Conservation (phyloP, 2,797 vertebrate species). For the Acipenser ruthenus region DNA sequence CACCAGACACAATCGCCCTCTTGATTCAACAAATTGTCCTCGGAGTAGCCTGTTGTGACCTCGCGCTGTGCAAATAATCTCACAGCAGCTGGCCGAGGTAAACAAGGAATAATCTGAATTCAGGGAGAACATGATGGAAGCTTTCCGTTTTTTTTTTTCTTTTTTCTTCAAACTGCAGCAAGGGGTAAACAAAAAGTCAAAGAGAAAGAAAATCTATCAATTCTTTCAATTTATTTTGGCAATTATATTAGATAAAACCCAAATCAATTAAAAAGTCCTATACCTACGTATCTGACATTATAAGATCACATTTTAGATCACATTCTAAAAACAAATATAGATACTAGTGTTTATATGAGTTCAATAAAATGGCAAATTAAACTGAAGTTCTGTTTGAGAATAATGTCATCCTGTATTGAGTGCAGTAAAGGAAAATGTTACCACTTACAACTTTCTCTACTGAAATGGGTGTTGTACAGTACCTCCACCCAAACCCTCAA, state of each 20-base stretch:
- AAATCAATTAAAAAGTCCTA: too few species aligned
- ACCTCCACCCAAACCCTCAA: too few species aligned
- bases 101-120: slow-evolving; percentile 60
- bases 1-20: slow-evolving; percentile 94
- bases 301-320: too few species aligned
- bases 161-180: slow-evolving; percentile 6
- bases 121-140: slow-evolving; percentile 27
- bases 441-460: too few species aligned
- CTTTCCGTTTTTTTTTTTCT: slow-evolving; percentile 4
- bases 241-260: not conserved
- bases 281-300: too few species aligned
- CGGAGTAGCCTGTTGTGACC: slow-evolving; percentile 79
- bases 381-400: too few species aligned
- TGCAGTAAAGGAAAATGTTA: too few species aligned
- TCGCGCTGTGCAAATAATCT: slow-evolving; percentile 75
- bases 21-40: slow-evolving; percentile 82
- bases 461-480: too few species aligned
- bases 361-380: too few species aligned
- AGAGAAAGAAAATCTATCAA: not conserved
- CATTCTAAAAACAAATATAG: too few species aligned
- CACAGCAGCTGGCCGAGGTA: slow-evolving; percentile 72
- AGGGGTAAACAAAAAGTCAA: not conserved
- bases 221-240: not conserved
- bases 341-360: too few species aligned
- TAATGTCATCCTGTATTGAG: too few species aligned